Percentiles rank a stretch among this genome's conserved stretches.
Conservation (phyloP, 2,797 vertebrate species). For the Acanthis flammea region DNA sequence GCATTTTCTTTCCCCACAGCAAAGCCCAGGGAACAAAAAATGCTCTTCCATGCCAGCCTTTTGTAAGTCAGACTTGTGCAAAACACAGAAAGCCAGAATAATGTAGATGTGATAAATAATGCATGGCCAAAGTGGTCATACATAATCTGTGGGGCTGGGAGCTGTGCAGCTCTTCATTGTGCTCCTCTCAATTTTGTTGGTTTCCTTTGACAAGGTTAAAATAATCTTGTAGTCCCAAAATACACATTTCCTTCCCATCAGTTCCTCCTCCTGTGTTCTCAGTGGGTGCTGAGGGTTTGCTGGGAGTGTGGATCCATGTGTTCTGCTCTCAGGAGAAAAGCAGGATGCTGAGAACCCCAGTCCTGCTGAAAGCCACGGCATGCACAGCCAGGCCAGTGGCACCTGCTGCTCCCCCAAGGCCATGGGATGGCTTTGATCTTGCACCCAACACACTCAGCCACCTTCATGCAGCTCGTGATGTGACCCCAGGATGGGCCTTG, state of each 20-base stretch:
- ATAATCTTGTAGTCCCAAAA: background rate
- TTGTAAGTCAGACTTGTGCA: background rate
- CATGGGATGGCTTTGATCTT: background rate
- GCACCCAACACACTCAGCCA: background rate
- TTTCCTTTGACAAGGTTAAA: constrained; percentile 4
- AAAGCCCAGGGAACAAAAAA: background rate
- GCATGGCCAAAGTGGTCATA: background rate
- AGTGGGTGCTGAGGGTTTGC: background rate
- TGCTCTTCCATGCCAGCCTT: background rate
- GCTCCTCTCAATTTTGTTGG: background rate
- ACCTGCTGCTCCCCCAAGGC: background rate
- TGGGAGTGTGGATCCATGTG: background rate
- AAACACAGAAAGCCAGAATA: background rate
- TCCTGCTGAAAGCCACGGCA: background rate
- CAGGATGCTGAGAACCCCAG: background rate
- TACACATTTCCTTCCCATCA: background rate
- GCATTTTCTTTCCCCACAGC: background rate
- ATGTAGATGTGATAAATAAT: background rate
- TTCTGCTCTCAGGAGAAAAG: background rate
- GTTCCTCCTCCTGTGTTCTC: background rate
- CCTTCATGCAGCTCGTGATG: accelerated
- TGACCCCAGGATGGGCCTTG: background rate
- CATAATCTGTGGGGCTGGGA: background rate
- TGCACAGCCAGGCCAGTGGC: background rate
- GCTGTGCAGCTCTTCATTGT: background rate